Evolutionary conservation across 2,797 vertebrate genomes (phyloP).

Genomic region (Oceanodroma leucorhoa): DNA sequence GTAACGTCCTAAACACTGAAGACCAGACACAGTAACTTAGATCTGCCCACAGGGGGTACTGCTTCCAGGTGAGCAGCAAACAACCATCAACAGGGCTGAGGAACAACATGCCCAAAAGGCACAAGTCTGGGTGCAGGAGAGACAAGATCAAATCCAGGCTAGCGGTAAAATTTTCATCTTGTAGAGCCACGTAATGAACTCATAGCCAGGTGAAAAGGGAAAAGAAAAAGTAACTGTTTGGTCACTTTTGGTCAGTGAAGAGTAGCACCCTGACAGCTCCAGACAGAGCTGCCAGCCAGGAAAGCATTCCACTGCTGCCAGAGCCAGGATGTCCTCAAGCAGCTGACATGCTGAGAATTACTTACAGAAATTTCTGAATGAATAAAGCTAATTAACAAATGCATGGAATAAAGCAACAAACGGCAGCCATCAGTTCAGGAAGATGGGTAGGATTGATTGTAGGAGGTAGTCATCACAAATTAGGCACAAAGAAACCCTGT

Average conservation of each 20-base stretch:
- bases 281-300: fast-evolving
- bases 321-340: background rate
- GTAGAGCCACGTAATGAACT: background rate
- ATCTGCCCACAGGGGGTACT: fast-evolving
- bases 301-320: fast-evolving
- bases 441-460: background rate
- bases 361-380: background rate
- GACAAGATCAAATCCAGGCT: background rate
- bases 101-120: fast-evolving
- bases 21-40: background rate
- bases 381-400: background rate
- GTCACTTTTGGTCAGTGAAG: background rate
- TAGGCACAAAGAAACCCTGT: background rate
- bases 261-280: background rate
- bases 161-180: background rate
- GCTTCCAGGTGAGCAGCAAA: background rate
- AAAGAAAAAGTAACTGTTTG: background rate
- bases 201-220: background rate
- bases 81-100: background rate
- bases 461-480: background rate
- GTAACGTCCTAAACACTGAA: background rate
- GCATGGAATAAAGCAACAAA: background rate
- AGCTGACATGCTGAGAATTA: background rate
- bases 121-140: background rate
- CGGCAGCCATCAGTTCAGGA: background rate